These are phyloP conservation scores for Petrocephalus microphthalmus DNA, from an alignment of 2,113 vertebrate genomes.

Conservation along the genomic window DNA sequence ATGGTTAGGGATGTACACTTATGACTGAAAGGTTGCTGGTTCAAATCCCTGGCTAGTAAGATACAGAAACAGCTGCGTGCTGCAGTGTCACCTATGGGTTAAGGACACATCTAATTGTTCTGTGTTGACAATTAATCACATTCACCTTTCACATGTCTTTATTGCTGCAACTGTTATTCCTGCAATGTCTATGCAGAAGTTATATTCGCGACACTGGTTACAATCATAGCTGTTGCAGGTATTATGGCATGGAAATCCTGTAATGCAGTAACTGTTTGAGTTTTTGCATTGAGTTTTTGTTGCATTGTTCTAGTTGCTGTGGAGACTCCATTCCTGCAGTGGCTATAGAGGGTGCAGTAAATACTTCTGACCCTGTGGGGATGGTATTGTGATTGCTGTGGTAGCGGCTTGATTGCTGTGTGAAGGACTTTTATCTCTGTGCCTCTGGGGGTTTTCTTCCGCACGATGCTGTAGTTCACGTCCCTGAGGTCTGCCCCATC, in stretches of 20 bases:
- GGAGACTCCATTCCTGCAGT: not conserved
- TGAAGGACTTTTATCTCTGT: constrained; percentile 52
- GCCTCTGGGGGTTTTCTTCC: constrained; percentile 54
- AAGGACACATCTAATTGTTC: too few species aligned
- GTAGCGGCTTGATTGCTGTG: constrained; percentile 19
- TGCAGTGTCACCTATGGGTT: too few species aligned
- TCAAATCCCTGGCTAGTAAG: too few species aligned
- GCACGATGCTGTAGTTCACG: constrained; percentile 58
- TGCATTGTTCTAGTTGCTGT: not conserved
- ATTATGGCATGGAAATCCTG: not conserved
- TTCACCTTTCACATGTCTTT: not conserved
- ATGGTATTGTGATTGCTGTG: not conserved
- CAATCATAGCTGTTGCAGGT: not conserved
- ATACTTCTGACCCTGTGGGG: not conserved
- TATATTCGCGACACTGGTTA: not conserved
- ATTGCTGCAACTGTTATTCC: not conserved
- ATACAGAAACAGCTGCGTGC: too few species aligned
- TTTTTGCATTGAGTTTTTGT: not conserved
- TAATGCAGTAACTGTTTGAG: not conserved
- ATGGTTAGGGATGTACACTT: too few species aligned
- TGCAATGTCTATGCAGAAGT: not conserved
- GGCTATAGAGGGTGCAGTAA: not conserved
- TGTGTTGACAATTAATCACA: too few species aligned
- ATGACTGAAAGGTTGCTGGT: too few species aligned
- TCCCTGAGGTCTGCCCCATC: constrained; percentile 34